Conservation (phyloP, 2,113 vertebrate genomes). For the Colossoma macropomum region DNA sequence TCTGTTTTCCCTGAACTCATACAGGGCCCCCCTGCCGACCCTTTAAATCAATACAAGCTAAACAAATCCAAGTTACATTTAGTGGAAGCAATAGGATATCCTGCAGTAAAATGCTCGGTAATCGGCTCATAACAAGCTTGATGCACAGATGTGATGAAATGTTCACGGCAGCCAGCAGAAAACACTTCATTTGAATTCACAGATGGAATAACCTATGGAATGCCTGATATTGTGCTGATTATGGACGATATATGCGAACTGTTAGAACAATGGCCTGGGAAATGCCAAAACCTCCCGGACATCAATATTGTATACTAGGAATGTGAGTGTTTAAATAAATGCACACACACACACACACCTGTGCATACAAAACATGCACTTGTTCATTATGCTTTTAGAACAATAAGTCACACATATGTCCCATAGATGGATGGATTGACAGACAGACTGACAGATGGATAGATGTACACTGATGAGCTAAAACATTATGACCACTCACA, state of each 20-base stretch:
- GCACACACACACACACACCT: not conserved
- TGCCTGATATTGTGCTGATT: slow-evolving; percentile 1
- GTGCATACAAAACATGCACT: not conserved
- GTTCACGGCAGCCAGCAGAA: slow-evolving; percentile 9
- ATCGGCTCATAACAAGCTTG: not conserved
- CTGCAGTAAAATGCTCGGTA: slow-evolving; percentile 11
- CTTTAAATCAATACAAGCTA: slow-evolving; percentile 30
- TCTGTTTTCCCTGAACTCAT: too few relatives aligned
- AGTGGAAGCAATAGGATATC: slow-evolving; percentile 8
- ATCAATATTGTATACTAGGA: not conserved
- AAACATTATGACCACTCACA: too few relatives aligned
- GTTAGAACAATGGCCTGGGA: not conserved
- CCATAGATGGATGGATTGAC: too few relatives aligned
- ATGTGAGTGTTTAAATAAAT: not conserved
- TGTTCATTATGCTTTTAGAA: too few relatives aligned
- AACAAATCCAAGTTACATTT: slow-evolving; percentile 14
- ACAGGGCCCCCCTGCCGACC: not conserved
- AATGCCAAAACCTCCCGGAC: not conserved
- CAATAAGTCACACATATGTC: too few relatives aligned
- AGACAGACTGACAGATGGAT: too few relatives aligned
- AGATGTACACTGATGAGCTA: too few relatives aligned
- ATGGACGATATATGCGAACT: not conserved
- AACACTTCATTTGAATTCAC: slow-evolving; percentile 30
- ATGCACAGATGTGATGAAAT: slow-evolving; percentile 11
- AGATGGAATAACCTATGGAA: slow-evolving; percentile 23